These are phyloP conservation scores for Elymnias hypermnestra DNA, from an alignment of 1,140 invertebrate species.

Conservation along the genomic window DNA sequence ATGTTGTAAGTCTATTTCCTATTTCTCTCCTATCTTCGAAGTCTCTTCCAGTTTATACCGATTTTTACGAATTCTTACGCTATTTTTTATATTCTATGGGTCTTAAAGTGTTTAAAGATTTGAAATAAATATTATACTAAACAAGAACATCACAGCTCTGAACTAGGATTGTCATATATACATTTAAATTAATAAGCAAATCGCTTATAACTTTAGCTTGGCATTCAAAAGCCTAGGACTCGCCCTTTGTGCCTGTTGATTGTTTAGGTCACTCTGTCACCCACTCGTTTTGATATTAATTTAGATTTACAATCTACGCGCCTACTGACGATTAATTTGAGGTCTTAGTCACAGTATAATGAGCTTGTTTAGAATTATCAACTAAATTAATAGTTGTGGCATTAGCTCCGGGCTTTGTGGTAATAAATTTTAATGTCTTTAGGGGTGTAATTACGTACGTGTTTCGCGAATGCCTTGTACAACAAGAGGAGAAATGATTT, in stretches of 20 bases:
- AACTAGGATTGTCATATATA: too few relatives aligned
- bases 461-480: background rate
- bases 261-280: conserved; percentile 49
- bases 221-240: conserved; percentile 24
- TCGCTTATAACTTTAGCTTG: conserved; percentile 20
- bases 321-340: conserved; percentile 44
- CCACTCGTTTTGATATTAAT: conserved; percentile 50
- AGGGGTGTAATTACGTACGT: conserved; percentile 16
- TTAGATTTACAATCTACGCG: conserved; percentile 52
- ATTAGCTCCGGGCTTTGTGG: conserved; percentile 17
- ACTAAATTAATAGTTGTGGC: conserved; percentile 25
- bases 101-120: too few relatives aligned
- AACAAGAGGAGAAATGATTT: background rate
- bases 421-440: conserved; percentile 20
- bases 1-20: too few relatives aligned
- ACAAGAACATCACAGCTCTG: too few relatives aligned
- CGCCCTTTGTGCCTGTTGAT: conserved; percentile 38
- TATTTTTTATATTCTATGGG: too few relatives aligned
- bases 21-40: too few relatives aligned
- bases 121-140: too few relatives aligned
- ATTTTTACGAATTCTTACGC: too few relatives aligned
- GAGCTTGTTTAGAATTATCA: conserved; percentile 39
- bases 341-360: conserved; percentile 48
- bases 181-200: too few relatives aligned
- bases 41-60: too few relatives aligned